Conservation (phyloP, 2,113 vertebrate genomes). For the Paramormyrops kingsleyae region DNA sequence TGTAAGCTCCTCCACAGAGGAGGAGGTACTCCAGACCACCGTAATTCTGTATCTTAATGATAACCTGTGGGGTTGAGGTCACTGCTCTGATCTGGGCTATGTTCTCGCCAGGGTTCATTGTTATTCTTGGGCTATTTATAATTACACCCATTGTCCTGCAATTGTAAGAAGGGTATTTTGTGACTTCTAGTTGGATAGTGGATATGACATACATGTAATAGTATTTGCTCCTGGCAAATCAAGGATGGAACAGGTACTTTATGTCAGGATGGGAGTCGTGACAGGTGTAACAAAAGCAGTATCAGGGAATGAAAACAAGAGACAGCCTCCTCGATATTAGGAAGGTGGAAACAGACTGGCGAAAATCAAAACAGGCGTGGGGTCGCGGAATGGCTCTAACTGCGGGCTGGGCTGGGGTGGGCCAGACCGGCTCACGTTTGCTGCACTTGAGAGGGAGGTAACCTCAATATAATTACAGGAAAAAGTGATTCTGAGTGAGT, state of each 20-base stretch:
- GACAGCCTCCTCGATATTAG: neutral
- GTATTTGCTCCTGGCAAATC: neutral
- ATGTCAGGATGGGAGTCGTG: neutral
- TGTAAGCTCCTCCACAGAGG: neutral
- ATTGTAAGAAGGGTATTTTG: neutral
- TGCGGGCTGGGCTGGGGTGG: neutral
- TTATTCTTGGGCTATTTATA: neutral
- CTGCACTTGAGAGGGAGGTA: neutral
- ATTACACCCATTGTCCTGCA: neutral
- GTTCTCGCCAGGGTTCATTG: neutral
- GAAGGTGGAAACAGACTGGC: neutral
- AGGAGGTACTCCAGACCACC: neutral
- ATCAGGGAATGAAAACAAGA: neutral
- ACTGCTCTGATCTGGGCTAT: neutral
- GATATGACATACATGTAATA: neutral
- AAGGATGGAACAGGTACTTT: neutral
- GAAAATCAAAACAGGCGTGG: neutral
- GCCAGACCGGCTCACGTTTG: neutral
- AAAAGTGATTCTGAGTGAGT: neutral
- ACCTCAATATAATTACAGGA: neutral
- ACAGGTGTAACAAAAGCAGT: neutral
- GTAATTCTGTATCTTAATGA: neutral
- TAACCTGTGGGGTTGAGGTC: neutral
- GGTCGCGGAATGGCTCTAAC: neutral
- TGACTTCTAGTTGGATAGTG: neutral